Percentiles rank a stretch among this genome's conserved stretches.
Evolutionary conservation across 1,140 invertebrate species (phyloP).

Genomic region (Trypoxylus dichotomus): DNA sequence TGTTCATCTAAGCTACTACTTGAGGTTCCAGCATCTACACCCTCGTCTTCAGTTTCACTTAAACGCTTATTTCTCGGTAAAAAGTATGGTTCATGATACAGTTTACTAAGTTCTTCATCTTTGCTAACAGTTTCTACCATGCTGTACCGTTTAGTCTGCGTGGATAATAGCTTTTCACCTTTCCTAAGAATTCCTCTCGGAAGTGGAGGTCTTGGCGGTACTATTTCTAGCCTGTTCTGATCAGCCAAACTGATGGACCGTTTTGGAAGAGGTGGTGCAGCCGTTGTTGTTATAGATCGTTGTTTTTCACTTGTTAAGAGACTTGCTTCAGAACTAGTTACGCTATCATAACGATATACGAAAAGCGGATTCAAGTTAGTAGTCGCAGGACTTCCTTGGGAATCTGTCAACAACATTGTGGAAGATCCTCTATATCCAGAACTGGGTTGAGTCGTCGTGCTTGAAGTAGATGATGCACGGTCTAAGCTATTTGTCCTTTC

Average conservation of each 20-base stretch:
- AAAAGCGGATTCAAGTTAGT: conserved; percentile 70
- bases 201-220: conserved; percentile 69
- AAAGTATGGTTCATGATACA: conserved; percentile 72
- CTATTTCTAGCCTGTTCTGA: conserved; percentile 54
- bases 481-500: conserved; percentile 51
- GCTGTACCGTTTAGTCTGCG: conserved; percentile 70
- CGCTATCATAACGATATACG: conserved; percentile 80
- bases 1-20: conserved; percentile 52
- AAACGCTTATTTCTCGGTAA: conserved; percentile 55
- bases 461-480: conserved; percentile 71
- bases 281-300: conserved; percentile 53
- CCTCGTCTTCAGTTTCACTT: conserved; percentile 65
- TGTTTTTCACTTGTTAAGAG: conserved; percentile 59
- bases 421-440: conserved; percentile 85
- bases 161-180: conserved; percentile 55
- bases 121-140: conserved; percentile 69
- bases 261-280: conserved; percentile 62
- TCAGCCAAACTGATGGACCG: conserved; percentile 66
- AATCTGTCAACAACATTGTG: conserved; percentile 77
- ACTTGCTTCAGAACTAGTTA: conserved; percentile 68
- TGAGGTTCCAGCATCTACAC: conserved; percentile 54
- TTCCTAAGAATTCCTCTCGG: conserved; percentile 67
- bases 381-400: conserved; percentile 63
- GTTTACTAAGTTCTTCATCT: conserved; percentile 59
- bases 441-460: conserved; percentile 75